Conservation (phyloP, 1,140 invertebrate genomes). For the Octopus sinensis region DNA sequence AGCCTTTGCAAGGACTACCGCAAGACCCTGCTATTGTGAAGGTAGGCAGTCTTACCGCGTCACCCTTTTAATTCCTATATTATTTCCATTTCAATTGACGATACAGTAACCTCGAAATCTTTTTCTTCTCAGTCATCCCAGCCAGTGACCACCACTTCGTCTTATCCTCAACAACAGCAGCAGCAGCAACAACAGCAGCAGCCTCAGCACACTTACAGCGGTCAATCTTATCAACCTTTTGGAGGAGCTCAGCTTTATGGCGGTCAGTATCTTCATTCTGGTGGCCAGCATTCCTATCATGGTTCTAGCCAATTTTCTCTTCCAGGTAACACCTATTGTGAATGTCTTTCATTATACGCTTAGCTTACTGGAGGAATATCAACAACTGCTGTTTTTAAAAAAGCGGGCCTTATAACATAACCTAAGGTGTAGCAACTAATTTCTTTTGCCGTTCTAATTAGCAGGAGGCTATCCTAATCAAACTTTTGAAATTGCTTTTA, state of each 20-base stretch:
- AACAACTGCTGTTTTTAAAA: no score
- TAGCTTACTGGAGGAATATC: no score
- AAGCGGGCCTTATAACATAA: no score
- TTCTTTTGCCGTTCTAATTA: no score
- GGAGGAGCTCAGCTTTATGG: slow-evolving; percentile 39
- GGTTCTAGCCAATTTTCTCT: neutral
- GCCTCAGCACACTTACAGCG: slow-evolving; percentile 24
- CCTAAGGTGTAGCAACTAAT: no score
- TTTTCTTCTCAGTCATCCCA: slow-evolving; percentile 43
- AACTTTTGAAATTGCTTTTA: no score
- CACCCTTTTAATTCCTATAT: neutral
- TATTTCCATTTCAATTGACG: neutral
- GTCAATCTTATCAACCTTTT: slow-evolving; percentile 37
- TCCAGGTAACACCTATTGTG: neutral
- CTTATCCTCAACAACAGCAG: slow-evolving; percentile 35
- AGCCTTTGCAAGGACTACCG: slow-evolving; percentile 57
- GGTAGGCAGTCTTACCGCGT: slow-evolving; percentile 30
- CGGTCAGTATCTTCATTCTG: slow-evolving; percentile 25
- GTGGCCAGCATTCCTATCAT: slow-evolving; percentile 11
- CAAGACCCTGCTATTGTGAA: slow-evolving; percentile 59
- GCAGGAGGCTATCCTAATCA: no score
- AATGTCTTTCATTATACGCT: no score
- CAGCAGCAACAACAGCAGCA: neutral
- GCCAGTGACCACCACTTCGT: slow-evolving; percentile 30
- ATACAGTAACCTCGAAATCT: neutral